A percentile compares a stretch with the other conserved stretches of the same genome.
Conservation (phyloP, 2,797 vertebrate species). For the Myripristis jacobus region DNA sequence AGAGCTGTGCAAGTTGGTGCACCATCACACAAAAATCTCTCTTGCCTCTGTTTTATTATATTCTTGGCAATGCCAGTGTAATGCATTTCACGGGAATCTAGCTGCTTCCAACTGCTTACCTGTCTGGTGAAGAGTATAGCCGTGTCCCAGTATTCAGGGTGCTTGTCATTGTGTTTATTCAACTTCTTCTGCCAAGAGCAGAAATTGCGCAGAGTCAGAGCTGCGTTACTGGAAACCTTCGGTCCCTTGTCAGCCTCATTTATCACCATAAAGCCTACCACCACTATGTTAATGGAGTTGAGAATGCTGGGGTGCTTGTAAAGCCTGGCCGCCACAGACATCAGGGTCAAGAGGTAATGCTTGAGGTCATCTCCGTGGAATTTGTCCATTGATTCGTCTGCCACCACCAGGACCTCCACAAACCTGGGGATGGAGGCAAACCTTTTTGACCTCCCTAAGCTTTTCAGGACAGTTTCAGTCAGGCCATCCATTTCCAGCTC, state of each 20-base stretch:
- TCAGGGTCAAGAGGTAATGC: slow-evolving; percentile 94
- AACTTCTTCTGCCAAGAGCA: slow-evolving; percentile 98
- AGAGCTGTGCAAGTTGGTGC: not conserved
- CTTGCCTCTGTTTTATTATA: not conserved
- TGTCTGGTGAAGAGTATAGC: slow-evolving; percentile 98
- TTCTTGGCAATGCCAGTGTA: not conserved
- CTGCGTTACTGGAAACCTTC: slow-evolving; percentile 93
- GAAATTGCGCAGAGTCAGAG: slow-evolving; percentile 96
- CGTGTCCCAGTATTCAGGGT: slow-evolving; percentile 97
- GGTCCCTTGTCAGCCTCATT: slow-evolving; percentile 92
- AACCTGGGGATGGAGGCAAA: slow-evolving; percentile 93
- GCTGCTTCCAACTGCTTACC: slow-evolving; percentile 80
- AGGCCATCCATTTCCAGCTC: slow-evolving; percentile 47
- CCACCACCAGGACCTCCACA: slow-evolving; percentile 96
- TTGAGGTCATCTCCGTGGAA: slow-evolving; percentile 95
- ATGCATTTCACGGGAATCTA: not conserved
- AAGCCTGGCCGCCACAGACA: slow-evolving; percentile 94
- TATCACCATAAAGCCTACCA: slow-evolving; percentile 94
- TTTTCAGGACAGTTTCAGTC: slow-evolving; percentile 70
- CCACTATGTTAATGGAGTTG: slow-evolving; percentile 93
- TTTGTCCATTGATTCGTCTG: slow-evolving; percentile 95
- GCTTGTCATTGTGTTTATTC: slow-evolving; percentile 95
- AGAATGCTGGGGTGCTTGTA: slow-evolving; percentile 97
- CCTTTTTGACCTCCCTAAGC: slow-evolving; percentile 86
- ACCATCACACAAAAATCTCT: too few species aligned